A percentile compares a stretch with the other conserved stretches of the same genome.
Conservation (phyloP, 2,113 vertebrate species). For the Rhynchomys soricoides region DNA sequence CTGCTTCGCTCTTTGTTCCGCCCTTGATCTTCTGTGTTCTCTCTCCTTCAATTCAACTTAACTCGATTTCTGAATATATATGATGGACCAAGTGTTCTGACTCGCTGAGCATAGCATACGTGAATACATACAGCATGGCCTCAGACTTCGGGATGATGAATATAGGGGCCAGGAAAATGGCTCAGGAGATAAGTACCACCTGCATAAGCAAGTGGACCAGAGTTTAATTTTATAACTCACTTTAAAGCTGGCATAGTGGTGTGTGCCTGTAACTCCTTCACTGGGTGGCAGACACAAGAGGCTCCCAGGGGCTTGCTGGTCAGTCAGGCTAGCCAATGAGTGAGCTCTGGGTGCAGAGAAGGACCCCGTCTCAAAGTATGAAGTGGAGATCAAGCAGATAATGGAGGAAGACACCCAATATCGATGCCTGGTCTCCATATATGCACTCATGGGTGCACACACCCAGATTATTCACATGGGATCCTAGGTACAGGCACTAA, state of each 20-base stretch:
- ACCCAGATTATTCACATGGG: background rate
- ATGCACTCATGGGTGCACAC: background rate
- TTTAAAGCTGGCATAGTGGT: background rate
- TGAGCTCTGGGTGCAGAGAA: background rate
- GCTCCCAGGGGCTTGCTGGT: background rate
- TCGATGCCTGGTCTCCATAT: background rate
- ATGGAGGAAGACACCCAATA: no score
- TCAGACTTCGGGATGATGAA: background rate
- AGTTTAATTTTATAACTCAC: background rate
- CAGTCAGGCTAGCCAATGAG: background rate
- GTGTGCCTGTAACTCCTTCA: no score
- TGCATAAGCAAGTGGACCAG: no score
- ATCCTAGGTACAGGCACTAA: background rate
- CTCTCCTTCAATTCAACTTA: background rate
- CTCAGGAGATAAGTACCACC: background rate
- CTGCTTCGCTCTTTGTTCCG: slow-evolving; percentile 1
- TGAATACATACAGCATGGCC: background rate
- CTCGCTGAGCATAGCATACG: background rate
- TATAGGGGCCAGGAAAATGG: no score
- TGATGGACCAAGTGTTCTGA: background rate
- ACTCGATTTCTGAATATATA: background rate
- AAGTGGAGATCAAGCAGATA: background rate
- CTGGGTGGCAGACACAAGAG: no score
- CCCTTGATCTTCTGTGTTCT: slow-evolving; percentile 15
- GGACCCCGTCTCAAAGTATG: background rate